Evolutionary conservation across 2,113 vertebrate species (phyloP).

Genomic region (Orthonyx spaldingii): DNA sequence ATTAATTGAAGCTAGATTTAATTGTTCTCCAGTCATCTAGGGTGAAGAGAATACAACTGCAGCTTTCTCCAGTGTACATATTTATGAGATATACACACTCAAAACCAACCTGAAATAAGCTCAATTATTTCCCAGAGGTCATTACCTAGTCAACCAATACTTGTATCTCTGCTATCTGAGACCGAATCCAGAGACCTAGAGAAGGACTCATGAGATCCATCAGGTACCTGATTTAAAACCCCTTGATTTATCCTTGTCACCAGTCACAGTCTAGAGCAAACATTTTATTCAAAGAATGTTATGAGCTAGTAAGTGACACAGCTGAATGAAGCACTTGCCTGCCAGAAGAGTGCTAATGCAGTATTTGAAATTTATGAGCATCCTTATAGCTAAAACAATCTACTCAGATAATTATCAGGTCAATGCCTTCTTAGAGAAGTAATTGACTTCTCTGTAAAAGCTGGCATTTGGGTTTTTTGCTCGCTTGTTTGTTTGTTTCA

Average conservation of each 20-base stretch:
- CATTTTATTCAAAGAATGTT: background rate
- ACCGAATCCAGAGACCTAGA: background rate
- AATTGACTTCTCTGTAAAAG: background rate
- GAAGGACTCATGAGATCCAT: background rate
- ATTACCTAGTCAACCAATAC: background rate
- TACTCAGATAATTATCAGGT: background rate
- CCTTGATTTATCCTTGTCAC: background rate
- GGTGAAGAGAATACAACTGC: background rate
- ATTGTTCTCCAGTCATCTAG: background rate
- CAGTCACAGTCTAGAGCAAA: background rate
- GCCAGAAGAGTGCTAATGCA: background rate
- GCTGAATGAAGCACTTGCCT: background rate
- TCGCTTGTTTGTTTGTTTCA: background rate
- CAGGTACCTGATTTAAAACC: background rate
- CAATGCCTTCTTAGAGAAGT: background rate
- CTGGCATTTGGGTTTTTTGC: rapidly evolving
- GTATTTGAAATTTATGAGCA: background rate
- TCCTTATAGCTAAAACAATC: background rate
- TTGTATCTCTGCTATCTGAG: background rate
- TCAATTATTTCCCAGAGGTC: background rate
- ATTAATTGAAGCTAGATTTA: background rate
- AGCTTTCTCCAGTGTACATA: background rate
- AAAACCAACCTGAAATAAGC: background rate
- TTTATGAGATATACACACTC: background rate
- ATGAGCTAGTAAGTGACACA: background rate